Percentiles rank a stretch among this genome's conserved stretches.
These are phyloP conservation scores for Aphelinus atriplicis DNA, from an alignment of 1,140 invertebrate genomes.

Conservation along the genomic window DNA sequence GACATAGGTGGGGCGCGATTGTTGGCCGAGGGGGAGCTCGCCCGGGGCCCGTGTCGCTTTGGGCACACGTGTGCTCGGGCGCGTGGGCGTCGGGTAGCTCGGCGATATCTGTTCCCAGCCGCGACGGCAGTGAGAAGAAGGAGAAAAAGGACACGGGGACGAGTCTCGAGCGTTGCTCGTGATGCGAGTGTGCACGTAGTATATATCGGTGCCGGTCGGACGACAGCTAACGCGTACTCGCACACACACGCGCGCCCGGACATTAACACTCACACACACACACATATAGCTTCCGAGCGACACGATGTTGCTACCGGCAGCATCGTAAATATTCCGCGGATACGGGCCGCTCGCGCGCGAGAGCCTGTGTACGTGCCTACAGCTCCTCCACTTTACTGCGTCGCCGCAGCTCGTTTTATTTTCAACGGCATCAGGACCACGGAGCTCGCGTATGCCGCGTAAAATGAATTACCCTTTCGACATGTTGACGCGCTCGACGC, in stretches of 20 bases:
- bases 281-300: constrained; percentile 27
- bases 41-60: too few species aligned
- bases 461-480: constrained; percentile 28
- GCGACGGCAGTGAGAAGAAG: background rate
- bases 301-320: constrained; percentile 33
- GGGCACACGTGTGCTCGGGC: background rate
- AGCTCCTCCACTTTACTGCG: too few species aligned
- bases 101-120: background rate
- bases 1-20: too few species aligned
- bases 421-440: too few species aligned
- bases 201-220: too few species aligned
- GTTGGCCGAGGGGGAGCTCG: too few species aligned
- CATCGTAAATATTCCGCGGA: constrained; percentile 33
- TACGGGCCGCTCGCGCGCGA: too few species aligned
- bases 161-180: background rate
- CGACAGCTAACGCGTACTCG: background rate
- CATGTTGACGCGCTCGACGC: constrained; percentile 9
- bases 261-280: background rate
- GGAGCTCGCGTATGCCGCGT: background rate
- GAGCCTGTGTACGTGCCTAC: too few species aligned
- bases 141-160: background rate
- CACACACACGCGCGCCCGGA: too few species aligned
- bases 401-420: too few species aligned
- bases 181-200: background rate
- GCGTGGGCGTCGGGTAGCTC: constrained; percentile 20